These are phyloP conservation scores for Euspilapteryx auroguttella DNA, from an alignment of 2,888 invertebrate genomes.

Conservation along the genomic window DNA sequence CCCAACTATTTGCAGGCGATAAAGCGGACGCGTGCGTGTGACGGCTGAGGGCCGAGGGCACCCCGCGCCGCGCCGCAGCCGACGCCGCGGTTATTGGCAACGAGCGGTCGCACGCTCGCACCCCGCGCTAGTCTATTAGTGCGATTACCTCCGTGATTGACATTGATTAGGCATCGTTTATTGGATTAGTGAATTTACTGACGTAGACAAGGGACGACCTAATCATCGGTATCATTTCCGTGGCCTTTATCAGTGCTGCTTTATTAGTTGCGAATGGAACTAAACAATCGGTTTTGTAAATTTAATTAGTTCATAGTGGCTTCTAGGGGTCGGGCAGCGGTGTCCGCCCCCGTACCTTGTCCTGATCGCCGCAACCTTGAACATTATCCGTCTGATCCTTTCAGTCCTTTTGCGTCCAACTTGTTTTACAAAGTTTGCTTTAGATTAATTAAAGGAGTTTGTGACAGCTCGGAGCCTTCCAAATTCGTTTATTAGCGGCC, in stretches of 20 bases:
- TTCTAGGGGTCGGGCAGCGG: no score
- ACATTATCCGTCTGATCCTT: constrained; percentile 1
- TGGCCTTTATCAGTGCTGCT: no score
- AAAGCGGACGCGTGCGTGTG: constrained; percentile 39
- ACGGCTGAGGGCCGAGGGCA: constrained; percentile 18
- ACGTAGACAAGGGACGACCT: no score
- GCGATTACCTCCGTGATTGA: constrained; percentile 13
- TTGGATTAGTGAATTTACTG: not conserved
- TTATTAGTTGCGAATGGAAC: no score
- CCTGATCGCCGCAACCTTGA: not conserved
- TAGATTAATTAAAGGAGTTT: constrained; percentile 1
- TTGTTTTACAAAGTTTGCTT: constrained; percentile 1
- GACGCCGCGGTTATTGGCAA: no score
- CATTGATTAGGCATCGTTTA: not conserved
- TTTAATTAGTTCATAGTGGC: no score
- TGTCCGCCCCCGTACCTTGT: not conserved
- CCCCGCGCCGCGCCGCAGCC: no score
- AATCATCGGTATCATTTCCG: no score
- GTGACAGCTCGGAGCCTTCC: not conserved
- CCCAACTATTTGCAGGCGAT: constrained; percentile 17
- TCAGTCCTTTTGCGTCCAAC: not conserved
- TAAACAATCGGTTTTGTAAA: no score
- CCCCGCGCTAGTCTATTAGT: constrained; percentile 16
- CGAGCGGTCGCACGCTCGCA: constrained; percentile 2
- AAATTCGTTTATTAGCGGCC: not conserved